Evolutionary conservation across 2,888 invertebrate species (phyloP), one percentile per base, ranked within the genome.

Genomic region (Coelinius sp.): DNA sequence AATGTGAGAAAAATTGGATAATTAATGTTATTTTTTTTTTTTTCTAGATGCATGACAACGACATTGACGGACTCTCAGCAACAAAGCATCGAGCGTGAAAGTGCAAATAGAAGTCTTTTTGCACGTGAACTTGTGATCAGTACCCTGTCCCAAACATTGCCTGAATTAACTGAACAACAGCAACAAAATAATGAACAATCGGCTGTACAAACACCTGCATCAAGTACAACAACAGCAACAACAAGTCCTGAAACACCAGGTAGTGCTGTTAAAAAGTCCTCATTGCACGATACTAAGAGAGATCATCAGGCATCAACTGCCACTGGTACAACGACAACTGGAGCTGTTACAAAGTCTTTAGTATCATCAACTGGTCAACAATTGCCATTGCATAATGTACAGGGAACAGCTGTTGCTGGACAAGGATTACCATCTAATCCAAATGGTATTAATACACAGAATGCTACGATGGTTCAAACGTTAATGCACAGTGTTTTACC

Each of bases 401-500:
- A 76, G 66, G 68, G 66, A 25, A 68, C 75, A 12, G 20, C 72
- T n/a, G 78, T 80, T 38, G 77, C 84, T 53, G 81, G 81, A 79
- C 86, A 85, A 79, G 86, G 84, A 73, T 77, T 84, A 75, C 80
- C 85, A 62, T 69, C 74, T 24, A 87, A 83, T 81, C 83, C 87
- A 68, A 86, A 82, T 74, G 83, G 82, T 71, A 82, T 84, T 70
- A 81, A 84, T 41, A 76, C 85, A 76, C 85, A 81, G 79, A 77
- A 84, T 75, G 74, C 80, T 59, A 83, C 86, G 49, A 83, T 87
- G 75, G 86, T 86, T 83, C 87, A 84, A 79, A 86, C 85, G 73
- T 76, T 87, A 78, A 86, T 86, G 85, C 87, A 88, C 78, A 86
- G 80, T 76, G 87, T 87, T 63, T 82, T 86, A 84, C 87, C 87